Percentiles rank a stretch among this genome's conserved stretches.
Conservation (phyloP, 2,797 vertebrate genomes). For the Typhlichthys eigenmanni region DNA sequence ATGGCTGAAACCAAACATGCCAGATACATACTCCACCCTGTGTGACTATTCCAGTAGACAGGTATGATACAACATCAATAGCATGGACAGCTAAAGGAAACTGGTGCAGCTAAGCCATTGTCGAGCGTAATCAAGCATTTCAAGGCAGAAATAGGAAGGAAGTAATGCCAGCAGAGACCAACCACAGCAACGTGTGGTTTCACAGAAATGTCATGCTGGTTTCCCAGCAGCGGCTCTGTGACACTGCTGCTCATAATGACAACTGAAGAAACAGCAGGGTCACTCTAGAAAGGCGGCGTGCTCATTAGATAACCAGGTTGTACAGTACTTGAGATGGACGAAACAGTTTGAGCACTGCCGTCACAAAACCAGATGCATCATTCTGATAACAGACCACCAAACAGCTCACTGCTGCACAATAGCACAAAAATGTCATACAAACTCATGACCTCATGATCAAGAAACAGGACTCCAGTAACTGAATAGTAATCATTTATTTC, state of each 20-base stretch:
- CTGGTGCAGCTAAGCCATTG: conserved; percentile 26
- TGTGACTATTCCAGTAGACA: conserved; percentile 64
- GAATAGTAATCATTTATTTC: too few relatives aligned
- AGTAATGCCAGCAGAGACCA: conserved; percentile 44
- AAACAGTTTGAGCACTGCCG: conserved; percentile 32
- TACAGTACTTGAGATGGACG: conserved; percentile 2
- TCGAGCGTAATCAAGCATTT: conserved; percentile 20
- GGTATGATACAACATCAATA: conserved; percentile 35
- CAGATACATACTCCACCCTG: conserved; percentile 2
- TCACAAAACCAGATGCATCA: conserved; percentile 43
- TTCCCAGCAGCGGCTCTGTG: conserved; percentile 25
- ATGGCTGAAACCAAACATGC: conserved; percentile 39
- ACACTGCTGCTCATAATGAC: background rate
- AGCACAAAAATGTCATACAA: conserved; percentile 6
- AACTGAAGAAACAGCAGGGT: conserved; percentile 26
- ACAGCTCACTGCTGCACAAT: conserved; percentile 26
- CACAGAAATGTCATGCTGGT: conserved; percentile 20
- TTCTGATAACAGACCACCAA: conserved; percentile 56
- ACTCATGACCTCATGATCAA: conserved; percentile 10
- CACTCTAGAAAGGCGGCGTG: conserved; percentile 19
- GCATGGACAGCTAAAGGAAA: conserved; percentile 50
- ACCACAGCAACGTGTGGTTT: conserved; percentile 45
- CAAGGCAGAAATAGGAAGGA: conserved; percentile 65
- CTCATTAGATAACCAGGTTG: background rate
- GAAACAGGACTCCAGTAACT: background rate